These are phyloP conservation scores for Dynastes grantii DNA, from an alignment of 2,888 invertebrate species.

Conservation along the genomic window DNA sequence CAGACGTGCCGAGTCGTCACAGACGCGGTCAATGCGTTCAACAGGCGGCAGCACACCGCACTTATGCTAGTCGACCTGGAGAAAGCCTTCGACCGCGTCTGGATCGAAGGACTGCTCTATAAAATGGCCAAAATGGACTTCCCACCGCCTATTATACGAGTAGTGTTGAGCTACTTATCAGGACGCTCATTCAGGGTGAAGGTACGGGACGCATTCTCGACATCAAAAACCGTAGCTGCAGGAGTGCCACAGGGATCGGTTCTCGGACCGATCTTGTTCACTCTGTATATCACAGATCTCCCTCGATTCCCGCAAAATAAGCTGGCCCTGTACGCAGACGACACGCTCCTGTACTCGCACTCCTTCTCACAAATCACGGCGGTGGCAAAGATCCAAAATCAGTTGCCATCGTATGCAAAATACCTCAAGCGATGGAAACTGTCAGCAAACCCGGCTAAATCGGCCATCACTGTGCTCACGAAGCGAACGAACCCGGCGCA, in stretches of 20 bases:
- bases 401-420: neutral
- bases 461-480: neutral
- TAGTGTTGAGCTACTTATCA: slow-evolving; percentile 55
- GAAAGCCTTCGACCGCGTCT: too few relatives aligned
- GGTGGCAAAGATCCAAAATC: neutral
- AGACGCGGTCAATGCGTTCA: neutral
- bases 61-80: too few relatives aligned
- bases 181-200: slow-evolving; percentile 57
- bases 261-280: slow-evolving; percentile 57
- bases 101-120: neutral
- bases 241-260: slow-evolving; percentile 61
- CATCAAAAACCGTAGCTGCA: slow-evolving; percentile 47
- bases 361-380: neutral
- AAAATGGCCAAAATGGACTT: slow-evolving; percentile 49
- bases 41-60: too few relatives aligned
- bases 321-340: too few relatives aligned
- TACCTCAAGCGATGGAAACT: neutral
- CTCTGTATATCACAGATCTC: slow-evolving; percentile 45
- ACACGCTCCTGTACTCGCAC: neutral
- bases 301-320: too few relatives aligned
- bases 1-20: slow-evolving; percentile 59
- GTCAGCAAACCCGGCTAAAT: neutral
- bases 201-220: slow-evolving; percentile 52
- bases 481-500: neutral
- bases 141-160: slow-evolving; percentile 55